Percentiles rank a stretch among this genome's conserved stretches.
Evolutionary conservation across 2,888 invertebrate species (phyloP).

Genomic region (Steinernema hermaphroditum): DNA sequence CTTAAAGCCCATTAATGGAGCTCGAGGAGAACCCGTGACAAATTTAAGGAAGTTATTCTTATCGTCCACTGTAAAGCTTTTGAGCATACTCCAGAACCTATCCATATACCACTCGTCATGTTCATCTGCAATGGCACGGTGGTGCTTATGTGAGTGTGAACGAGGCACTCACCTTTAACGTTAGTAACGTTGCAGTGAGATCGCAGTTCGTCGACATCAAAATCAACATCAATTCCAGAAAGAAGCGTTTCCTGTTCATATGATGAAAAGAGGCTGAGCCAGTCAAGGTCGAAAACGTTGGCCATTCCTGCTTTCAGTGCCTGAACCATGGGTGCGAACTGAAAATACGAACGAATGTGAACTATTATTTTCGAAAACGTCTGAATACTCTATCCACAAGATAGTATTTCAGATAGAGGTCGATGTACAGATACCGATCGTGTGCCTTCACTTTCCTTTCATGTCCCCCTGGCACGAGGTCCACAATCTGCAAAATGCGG

Average conservation of each 20-base stretch:
- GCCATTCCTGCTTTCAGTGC: constrained; percentile 86
- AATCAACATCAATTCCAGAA: constrained; percentile 88
- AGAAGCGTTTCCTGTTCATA: constrained; percentile 89
- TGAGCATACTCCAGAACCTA: constrained; percentile 86
- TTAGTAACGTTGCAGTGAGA: neutral
- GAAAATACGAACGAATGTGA: neutral
- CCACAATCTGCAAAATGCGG: neutral
- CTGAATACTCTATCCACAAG: neutral
- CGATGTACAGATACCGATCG: neutral
- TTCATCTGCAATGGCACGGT: neutral
- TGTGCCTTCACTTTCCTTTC: neutral
- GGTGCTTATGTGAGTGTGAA: too few species aligned
- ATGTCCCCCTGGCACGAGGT: neutral
- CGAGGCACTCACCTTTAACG: too few species aligned
- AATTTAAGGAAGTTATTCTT: constrained; percentile 88
- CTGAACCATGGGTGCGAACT: constrained; percentile 47
- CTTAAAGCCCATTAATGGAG: constrained; percentile 90
- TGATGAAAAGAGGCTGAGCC: constrained; percentile 89
- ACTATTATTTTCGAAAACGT: neutral
- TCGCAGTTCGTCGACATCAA: constrained; percentile 84
- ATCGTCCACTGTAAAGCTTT: constrained; percentile 73
- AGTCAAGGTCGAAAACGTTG: constrained; percentile 84
- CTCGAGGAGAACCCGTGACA: constrained; percentile 93
- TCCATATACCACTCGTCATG: constrained; percentile 69
- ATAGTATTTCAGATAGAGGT: neutral